These are phyloP conservation scores for Neogale vison DNA, from an alignment of 2,113 vertebrate species.

Conservation along the genomic window DNA sequence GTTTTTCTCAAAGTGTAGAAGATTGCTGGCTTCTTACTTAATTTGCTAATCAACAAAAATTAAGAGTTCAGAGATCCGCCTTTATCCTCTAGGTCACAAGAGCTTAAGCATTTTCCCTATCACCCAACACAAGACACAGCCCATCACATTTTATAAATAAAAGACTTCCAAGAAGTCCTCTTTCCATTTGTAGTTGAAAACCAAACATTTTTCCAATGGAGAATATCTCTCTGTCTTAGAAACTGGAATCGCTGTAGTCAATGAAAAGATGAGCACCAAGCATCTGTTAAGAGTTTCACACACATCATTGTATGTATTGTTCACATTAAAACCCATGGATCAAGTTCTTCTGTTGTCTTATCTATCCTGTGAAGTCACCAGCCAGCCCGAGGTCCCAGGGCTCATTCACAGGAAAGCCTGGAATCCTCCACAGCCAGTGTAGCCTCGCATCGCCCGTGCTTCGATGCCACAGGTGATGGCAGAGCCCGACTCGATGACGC, in stretches of 20 bases:
- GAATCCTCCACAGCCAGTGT: neutral
- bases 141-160: neutral
- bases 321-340: neutral
- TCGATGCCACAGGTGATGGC: too few species aligned
- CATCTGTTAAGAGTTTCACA: neutral
- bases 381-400: neutral
- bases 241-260: neutral
- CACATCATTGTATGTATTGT: fast-evolving
- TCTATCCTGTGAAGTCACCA: fast-evolving
- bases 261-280: neutral
- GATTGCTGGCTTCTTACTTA: neutral
- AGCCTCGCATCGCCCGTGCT: fast-evolving
- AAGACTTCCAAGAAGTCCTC: neutral
- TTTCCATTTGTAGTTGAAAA: neutral
- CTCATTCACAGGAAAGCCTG: fast-evolving
- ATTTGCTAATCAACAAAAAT: neutral
- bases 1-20: neutral
- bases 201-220: neutral
- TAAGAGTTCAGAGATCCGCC: neutral
- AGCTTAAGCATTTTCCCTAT: neutral
- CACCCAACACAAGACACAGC: neutral
- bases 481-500: neutral
- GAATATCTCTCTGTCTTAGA: neutral
- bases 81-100: neutral
- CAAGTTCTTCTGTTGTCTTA: fast-evolving